A percentile compares a stretch with the other conserved stretches of the same genome.
Evolutionary conservation across 2,113 vertebrate species (phyloP).

Genomic region (Procavia capensis): DNA sequence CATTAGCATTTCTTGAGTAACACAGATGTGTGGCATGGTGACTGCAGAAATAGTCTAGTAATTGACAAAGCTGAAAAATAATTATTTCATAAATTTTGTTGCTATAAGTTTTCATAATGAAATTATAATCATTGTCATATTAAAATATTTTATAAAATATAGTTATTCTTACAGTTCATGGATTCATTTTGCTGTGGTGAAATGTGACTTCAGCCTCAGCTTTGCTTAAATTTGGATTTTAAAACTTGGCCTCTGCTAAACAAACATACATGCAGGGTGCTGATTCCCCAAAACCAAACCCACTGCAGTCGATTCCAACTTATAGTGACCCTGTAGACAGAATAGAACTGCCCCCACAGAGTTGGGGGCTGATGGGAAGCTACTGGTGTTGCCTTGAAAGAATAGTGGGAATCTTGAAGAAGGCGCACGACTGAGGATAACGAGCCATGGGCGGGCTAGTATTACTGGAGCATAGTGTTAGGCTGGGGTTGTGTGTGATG

Average conservation of each 20-base stretch:
- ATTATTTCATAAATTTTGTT: not conserved
- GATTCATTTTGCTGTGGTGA: not conserved
- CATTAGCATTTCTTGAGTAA: not conserved
- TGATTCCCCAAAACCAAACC: no score
- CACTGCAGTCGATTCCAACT: no score
- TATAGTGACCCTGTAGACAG: no score
- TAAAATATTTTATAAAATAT: not conserved
- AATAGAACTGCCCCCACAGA: no score
- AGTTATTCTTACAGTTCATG: not conserved
- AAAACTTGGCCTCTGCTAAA: not conserved
- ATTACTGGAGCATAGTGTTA: not conserved
- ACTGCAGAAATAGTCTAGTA: not conserved
- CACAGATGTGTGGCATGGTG: no score
- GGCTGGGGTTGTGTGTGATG: not conserved
- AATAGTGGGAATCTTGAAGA: not conserved
- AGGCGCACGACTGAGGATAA: not conserved
- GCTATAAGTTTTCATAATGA: not conserved
- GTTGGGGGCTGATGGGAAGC: not conserved
- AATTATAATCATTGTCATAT: not conserved
- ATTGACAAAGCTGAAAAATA: not conserved
- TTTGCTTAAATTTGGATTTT: not conserved
- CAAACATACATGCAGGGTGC: not conserved
- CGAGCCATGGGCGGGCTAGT: not conserved
- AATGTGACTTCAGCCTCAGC: not conserved
- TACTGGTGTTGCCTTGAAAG: not conserved